These are phyloP conservation scores for Chlamydotis undulata DNA, from an alignment of 2,113 vertebrate species.

Conservation along the genomic window DNA sequence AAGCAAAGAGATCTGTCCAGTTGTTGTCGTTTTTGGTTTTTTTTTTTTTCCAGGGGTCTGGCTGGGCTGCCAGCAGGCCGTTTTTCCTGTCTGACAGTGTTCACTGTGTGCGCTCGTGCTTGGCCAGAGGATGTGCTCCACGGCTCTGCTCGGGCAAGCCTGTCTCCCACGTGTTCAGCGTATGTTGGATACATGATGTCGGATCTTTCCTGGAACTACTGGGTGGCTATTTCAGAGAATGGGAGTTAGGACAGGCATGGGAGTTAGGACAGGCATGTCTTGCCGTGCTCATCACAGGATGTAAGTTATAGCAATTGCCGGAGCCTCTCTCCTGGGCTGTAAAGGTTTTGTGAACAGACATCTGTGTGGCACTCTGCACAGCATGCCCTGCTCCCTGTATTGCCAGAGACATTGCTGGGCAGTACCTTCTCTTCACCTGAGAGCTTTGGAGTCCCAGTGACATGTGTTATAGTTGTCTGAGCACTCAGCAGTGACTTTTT, in stretches of 20 bases:
- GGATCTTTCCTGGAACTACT: neutral
- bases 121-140: neutral
- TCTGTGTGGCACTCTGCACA: neutral
- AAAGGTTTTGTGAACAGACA: neutral
- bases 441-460: neutral
- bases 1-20: neutral
- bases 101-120: neutral
- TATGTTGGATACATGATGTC: neutral
- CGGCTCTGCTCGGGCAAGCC: neutral
- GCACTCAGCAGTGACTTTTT: neutral
- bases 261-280: neutral
- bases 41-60: neutral
- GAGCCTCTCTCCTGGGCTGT: neutral
- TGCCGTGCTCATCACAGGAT: neutral
- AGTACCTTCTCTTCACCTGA: neutral
- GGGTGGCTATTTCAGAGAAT: neutral
- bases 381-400: fast-evolving
- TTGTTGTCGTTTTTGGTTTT: too few species aligned
- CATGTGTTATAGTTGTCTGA: neutral
- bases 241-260: neutral
- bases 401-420: neutral
- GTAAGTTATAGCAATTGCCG: neutral
- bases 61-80: neutral
- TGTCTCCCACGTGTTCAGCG: fast-evolving
- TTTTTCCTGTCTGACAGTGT: neutral